Evolutionary conservation across 2,113 vertebrate species (phyloP), one percentile per base, ranked within the genome.

Genomic region (Myrmecobius fasciatus): DNA sequence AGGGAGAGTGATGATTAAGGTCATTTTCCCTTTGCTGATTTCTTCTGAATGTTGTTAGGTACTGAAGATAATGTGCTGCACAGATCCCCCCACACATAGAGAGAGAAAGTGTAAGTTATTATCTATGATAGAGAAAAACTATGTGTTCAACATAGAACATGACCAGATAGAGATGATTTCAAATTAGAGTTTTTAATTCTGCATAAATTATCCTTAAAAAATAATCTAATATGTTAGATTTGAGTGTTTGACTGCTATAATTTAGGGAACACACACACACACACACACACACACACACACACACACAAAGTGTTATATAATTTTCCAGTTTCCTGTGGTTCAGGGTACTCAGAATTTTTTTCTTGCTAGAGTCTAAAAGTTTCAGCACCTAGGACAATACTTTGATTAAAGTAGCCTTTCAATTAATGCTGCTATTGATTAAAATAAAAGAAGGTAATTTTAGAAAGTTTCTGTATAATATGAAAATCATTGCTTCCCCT

Each of bases 11-110:
- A 96, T 93, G 94, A 96, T 60, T 96, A 97, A 97, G 96, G 92
- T 97, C 96, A 96, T 93, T 56, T 95, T 97, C 97, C 94, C 94
- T 96, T 89, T 92, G 88, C 75, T 94, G 31, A 94, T 91, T 96
- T 90, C 95, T 97, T 67, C 89, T 47, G 7, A 17, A 36, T 95
- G 25, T 17, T 94, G 93, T 52, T 97, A 96, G 93, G 46, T 94
- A 92, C 89, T 90, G 60, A 95, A 95, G 91, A 54, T 94, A 56
- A 28, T 60, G 31, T 93, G 94, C 96, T 97, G 49, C 93, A 89
- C 25, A 51, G 83, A 60, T n/a, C n/a, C n/a, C n/a, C n/a, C 92
- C 93, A 22, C 56, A 89, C 56, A 89, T 36, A 47, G 88, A 67
- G 83, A 60, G 92, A 75, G 91, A 54, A 53, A 89, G 31, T 93